phyloP scores from a whole-genome alignment of 2,797 vertebrate species.

The Pygocentrus nattereri region DNA sequence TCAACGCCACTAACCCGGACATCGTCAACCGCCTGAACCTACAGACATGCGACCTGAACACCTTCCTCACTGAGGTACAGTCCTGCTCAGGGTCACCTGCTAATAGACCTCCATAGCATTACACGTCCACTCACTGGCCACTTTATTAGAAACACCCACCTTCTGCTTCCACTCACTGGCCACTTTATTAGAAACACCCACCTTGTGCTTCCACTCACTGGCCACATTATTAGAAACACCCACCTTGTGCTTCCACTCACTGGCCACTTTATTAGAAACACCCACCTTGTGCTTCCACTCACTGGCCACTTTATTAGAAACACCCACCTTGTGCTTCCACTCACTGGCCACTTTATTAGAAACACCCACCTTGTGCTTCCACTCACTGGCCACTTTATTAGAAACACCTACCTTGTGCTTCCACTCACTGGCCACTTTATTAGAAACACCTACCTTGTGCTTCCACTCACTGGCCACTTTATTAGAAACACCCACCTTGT shows the following conservation, averaged over 20 bases:
- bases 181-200: background rate
- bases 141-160: too few relatives aligned
- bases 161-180: too few relatives aligned
- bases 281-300: too few relatives aligned
- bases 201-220: background rate
- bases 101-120: too few relatives aligned
- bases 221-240: background rate
- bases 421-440: background rate
- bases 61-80: slow-evolving; percentile 85
- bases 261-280: too few relatives aligned
- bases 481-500: background rate
- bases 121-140: too few relatives aligned
- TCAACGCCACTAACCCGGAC: slow-evolving; percentile 68
- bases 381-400: too few relatives aligned
- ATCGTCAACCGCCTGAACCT: slow-evolving; percentile 76
- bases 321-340: too few relatives aligned
- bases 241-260: background rate
- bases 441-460: background rate
- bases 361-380: too few relatives aligned
- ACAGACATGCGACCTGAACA: slow-evolving; percentile 80
- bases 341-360: too few relatives aligned
- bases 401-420: too few relatives aligned
- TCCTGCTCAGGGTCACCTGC: background rate
- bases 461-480: background rate
- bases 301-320: too few relatives aligned